Evolutionary conservation across 37 sponge, comb jelly and placozoan species (phyloP), one percentile per base, ranked within the genome.

Genomic region (Eunapius fragilis): DNA sequence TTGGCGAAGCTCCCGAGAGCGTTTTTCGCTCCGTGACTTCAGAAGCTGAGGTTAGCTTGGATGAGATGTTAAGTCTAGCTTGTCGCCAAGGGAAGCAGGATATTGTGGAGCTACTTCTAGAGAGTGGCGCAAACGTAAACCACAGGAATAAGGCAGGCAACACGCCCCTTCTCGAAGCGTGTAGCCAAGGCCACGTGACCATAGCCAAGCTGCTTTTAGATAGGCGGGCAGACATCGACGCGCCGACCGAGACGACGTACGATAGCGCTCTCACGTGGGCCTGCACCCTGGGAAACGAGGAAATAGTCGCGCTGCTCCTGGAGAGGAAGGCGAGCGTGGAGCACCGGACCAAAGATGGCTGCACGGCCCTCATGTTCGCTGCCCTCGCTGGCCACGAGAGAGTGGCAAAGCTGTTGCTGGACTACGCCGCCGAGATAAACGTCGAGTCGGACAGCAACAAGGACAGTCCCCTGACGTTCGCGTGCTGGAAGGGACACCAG

Each of bases 31-130:
- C 91, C 5, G 86, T 90, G 38, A 69, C 79, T 0, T 45, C 47
- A 45, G 94, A 93, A 31, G 94, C 92, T 14, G 97, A 97, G 30
- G 95, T 97, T 6, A 97, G 95, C 77, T 91, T 97, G 74, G 99
- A 99, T 81, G 99, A 99, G 75, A 99, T 99, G 99, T 83, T 99
- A 50, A 95, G 96, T 58, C 84, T 99, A 30, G 99, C 99, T 12
- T 99, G 99, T 87, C 82, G 99, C 24, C 99, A 99, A 71, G 99
- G 99, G 14, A 99, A 99, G 77, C 99, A 99, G 79, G 99, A 99
- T 75, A 99, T 99, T 25, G 99, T 96, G 0, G 97, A 99, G 76
- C 84, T 99, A 31, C 82, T 99, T n/a, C 81, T 99, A 45, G 99
- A 97, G 80, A 97, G 94, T 68, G 99, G 99, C 0, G 99, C 99